These are phyloP conservation scores for Drosophila sproati DNA, from an alignment of 1,140 invertebrate genomes.

Conservation along the genomic window DNA sequence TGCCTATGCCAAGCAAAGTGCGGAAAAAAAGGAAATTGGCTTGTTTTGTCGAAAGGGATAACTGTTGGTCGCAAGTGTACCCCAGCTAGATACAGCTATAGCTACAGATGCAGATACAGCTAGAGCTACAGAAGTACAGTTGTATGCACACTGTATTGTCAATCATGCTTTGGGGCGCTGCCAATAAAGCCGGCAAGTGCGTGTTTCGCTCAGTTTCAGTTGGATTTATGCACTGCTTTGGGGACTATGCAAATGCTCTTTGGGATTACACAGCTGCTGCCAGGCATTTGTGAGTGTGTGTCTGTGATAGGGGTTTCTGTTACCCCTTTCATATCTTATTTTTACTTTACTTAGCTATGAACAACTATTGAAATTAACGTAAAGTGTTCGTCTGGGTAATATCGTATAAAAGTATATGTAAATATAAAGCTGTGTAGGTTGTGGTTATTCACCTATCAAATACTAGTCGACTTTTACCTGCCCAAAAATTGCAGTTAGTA, in stretches of 20 bases:
- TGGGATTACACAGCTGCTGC: conserved; percentile 49
- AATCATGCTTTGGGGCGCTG: conserved; percentile 65
- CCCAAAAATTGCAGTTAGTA: not conserved
- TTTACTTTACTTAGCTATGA: not conserved
- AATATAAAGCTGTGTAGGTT: too few species aligned
- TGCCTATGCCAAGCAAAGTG: not conserved
- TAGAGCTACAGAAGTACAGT: conserved; percentile 22
- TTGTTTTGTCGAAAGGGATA: conserved; percentile 33
- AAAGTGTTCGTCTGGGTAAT: not conserved
- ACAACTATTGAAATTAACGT: not conserved
- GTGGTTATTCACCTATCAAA: not conserved
- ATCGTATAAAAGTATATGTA: not conserved
- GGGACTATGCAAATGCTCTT: conserved; percentile 66
- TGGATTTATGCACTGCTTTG: conserved; percentile 2
- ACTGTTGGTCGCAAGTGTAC: conserved; percentile 13
- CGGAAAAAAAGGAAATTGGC: not conserved
- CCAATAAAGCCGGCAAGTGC: conserved; percentile 36
- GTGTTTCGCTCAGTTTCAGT: conserved; percentile 12
- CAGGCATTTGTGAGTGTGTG: not conserved
- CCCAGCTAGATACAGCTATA: conserved; percentile 1
- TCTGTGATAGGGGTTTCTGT: not conserved
- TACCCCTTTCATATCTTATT: not conserved
- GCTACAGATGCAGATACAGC: conserved; percentile 24
- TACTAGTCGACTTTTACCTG: not conserved
- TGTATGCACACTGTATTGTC: conserved; percentile 44